Evolutionary conservation across 2,888 invertebrate species (phyloP).

Genomic region (Ceraclea dissimilis): DNA sequence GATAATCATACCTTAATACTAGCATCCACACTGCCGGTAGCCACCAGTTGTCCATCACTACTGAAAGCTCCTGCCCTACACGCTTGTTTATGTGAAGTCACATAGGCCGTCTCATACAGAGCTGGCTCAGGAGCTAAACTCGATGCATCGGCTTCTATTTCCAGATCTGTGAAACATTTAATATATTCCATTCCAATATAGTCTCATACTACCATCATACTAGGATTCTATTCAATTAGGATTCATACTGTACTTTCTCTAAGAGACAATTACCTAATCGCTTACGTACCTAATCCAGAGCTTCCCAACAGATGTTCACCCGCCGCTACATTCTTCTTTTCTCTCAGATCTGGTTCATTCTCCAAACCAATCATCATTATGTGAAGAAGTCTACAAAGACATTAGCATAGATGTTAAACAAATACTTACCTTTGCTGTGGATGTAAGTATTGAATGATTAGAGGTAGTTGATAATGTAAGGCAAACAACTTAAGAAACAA

Average conservation of each 20-base stretch:
- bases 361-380: conserved; percentile 79
- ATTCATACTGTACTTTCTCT: too few species aligned
- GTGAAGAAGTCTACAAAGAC: conserved; percentile 58
- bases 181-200: too few species aligned
- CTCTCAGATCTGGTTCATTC: conserved; percentile 69
- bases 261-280: too few species aligned
- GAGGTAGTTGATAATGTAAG: too few species aligned
- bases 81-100: conserved; percentile 95
- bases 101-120: conserved; percentile 96
- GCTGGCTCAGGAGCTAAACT: conserved; percentile 93
- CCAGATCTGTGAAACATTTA: conserved; percentile 58
- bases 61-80: conserved; percentile 96
- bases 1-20: conserved; percentile 75
- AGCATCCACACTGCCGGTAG: conserved; percentile 97
- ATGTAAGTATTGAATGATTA: too few species aligned
- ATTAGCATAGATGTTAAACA: conserved; percentile 24
- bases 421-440: too few species aligned
- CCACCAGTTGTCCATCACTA: conserved; percentile 88
- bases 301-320: conserved; percentile 54
- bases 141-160: conserved; percentile 93
- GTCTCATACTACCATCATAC: too few species aligned
- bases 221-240: too few species aligned
- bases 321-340: conserved; percentile 49
- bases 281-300: conserved; percentile 67
- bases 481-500: too few species aligned